Evolutionary conservation across 2,113 vertebrate species (phyloP).

Genomic region (Lepisosteus oculatus): DNA sequence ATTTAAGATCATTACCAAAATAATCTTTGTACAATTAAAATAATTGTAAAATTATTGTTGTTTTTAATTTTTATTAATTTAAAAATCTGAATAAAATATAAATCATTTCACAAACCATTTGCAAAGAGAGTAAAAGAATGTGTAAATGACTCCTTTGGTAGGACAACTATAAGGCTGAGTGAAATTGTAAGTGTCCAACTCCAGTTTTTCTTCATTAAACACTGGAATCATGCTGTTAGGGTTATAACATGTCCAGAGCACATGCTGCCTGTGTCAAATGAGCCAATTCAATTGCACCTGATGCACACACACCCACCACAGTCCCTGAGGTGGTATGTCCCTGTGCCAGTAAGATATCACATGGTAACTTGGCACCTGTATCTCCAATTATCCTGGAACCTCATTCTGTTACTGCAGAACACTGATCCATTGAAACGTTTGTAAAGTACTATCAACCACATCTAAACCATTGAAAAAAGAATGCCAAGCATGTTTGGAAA

Average conservation of each 20-base stretch:
- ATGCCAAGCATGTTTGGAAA: too few relatives aligned
- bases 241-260: constrained; percentile 46
- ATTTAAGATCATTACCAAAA: too few relatives aligned
- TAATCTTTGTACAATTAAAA: too few relatives aligned
- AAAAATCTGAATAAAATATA: not conserved
- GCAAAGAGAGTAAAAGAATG: constrained; percentile 19
- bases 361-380: constrained; percentile 40
- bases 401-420: constrained; percentile 11
- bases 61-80: not conserved
- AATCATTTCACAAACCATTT: too few relatives aligned
- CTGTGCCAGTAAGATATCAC: constrained; percentile 13
- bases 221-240: constrained; percentile 40
- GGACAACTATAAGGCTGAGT: constrained; percentile 16
- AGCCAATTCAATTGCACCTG: constrained; percentile 51
- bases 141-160: constrained; percentile 14
- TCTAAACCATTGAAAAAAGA: constrained; percentile 56
- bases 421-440: not conserved
- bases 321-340: constrained; percentile 28
- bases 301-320: constrained; percentile 38
- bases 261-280: constrained; percentile 54
- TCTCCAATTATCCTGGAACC: constrained; percentile 34
- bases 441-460: not conserved
- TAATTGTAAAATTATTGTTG: too few relatives aligned
- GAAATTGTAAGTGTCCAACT: constrained; percentile 37
- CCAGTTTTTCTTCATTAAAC: constrained; percentile 47